These are phyloP conservation scores for Drosophila atroscutellata DNA, from an alignment of 2,888 invertebrate genomes.

Conservation along the genomic window DNA sequence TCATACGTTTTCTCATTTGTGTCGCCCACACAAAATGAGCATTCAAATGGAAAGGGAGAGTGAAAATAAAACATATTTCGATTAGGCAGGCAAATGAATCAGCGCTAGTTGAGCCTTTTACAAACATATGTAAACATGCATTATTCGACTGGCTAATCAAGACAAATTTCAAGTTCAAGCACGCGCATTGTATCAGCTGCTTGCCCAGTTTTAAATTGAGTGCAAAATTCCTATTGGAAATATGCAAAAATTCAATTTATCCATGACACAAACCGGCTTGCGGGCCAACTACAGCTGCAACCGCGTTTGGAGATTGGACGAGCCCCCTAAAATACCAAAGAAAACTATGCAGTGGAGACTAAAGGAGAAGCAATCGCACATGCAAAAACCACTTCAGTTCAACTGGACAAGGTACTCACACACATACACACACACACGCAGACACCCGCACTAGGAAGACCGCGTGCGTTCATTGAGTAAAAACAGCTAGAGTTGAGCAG, in stretches of 20 bases:
- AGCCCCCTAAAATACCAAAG: conserved; percentile 62
- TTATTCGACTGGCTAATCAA: conserved; percentile 28
- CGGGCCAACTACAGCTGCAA: conserved; percentile 40
- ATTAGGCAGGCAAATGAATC: conserved; percentile 21
- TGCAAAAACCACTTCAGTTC: conserved; percentile 48
- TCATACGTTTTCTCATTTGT: conserved; percentile 37
- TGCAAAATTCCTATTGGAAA: conserved; percentile 13
- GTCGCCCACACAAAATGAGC: conserved; percentile 35
- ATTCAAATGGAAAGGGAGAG: background rate
- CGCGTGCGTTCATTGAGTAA: conserved; percentile 62
- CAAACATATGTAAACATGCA: background rate
- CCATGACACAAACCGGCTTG: conserved; percentile 46
- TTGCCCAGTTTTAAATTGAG: conserved; percentile 3
- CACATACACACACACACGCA: conserved; percentile 3
- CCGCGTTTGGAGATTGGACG: conserved; percentile 59
- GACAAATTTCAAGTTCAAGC: conserved; percentile 69
- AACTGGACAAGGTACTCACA: conserved; percentile 28
- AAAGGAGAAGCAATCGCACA: conserved; percentile 32
- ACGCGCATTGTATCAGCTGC: conserved; percentile 39
- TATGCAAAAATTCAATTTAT: conserved; percentile 28
- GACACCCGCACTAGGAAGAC: conserved; percentile 14
- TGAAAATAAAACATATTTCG: conserved; percentile 4
- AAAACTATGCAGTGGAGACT: conserved; percentile 32
- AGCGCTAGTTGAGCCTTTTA: conserved; percentile 2
- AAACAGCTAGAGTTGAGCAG: conserved; percentile 31